These are phyloP conservation scores for Eupithecia subfuscata DNA, from an alignment of 2,888 invertebrate species.

Conservation along the genomic window DNA sequence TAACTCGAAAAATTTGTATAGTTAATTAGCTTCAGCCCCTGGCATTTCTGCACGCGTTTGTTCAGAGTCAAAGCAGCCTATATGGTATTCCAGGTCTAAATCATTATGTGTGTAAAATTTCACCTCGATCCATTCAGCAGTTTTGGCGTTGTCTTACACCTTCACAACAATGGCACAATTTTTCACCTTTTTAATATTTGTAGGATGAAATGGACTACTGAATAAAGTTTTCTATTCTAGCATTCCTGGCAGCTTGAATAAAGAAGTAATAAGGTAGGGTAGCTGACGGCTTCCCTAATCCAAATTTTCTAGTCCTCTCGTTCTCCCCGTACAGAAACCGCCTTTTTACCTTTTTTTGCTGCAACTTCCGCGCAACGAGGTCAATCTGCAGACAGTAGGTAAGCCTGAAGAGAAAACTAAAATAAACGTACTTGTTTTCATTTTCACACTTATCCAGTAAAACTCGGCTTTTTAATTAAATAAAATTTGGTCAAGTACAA, in stretches of 20 bases:
- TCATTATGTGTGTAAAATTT: no score
- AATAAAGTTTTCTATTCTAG: background rate
- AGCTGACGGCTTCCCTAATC: background rate
- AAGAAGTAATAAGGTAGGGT: background rate
- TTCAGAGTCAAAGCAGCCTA: no score
- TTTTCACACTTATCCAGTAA: conserved; percentile 22
- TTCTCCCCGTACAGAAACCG: background rate
- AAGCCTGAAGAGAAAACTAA: conserved; percentile 18
- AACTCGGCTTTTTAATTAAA: conserved; percentile 27
- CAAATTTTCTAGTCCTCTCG: background rate
- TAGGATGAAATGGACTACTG: no score
- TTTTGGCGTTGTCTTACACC: no score
- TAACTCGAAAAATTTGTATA: no score
- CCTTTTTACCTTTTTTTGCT: background rate
- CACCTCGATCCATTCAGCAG: no score
- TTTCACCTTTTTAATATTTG: no score
- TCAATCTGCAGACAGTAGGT: conserved; percentile 24
- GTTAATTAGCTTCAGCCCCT: no score
- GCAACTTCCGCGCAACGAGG: conserved; percentile 11
- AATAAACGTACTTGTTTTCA: conserved; percentile 24
- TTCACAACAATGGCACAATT: no score
- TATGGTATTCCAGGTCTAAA: no score
- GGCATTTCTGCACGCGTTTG: no score
- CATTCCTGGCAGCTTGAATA: background rate
- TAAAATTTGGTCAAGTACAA: conserved; percentile 17